Conservation (phyloP, 1,140 invertebrate species). For the Campodea augens region DNA sequence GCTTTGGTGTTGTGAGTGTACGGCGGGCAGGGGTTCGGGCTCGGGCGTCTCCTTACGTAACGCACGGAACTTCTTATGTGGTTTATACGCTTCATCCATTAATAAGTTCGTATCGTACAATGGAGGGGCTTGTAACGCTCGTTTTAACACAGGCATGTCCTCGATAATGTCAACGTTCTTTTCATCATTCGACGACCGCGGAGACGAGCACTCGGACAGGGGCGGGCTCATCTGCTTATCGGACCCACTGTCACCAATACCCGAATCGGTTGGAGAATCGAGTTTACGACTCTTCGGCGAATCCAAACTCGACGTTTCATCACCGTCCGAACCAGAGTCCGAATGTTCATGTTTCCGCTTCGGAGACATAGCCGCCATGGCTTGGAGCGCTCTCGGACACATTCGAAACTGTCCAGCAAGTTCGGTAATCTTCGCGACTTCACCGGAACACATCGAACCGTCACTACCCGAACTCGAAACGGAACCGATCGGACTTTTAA, state of each 20-base stretch:
- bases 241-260: slow-evolving; percentile 80
- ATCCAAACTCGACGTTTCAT: slow-evolving; percentile 28
- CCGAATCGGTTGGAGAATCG: slow-evolving; percentile 77
- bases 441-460: slow-evolving; percentile 47
- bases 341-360: slow-evolving; percentile 36
- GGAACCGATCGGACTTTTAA: slow-evolving; percentile 61
- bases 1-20: slow-evolving; percentile 17
- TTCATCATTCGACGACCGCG: slow-evolving; percentile 48
- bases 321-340: slow-evolving; percentile 37
- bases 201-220: slow-evolving; percentile 65
- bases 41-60: slow-evolving; percentile 52
- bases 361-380: slow-evolving; percentile 47
- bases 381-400: slow-evolving; percentile 46
- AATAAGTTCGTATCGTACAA: slow-evolving; percentile 68
- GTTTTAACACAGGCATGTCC: slow-evolving; percentile 82
- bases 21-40: slow-evolving; percentile 36
- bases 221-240: slow-evolving; percentile 55
- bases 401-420: slow-evolving; percentile 19
- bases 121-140: slow-evolving; percentile 76
- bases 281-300: slow-evolving; percentile 36
- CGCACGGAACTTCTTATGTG: slow-evolving; percentile 83
- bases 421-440: slow-evolving; percentile 39
- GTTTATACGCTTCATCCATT: slow-evolving; percentile 87
- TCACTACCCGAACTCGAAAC: slow-evolving; percentile 72
- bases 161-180: slow-evolving; percentile 36